These are phyloP conservation scores for Papilio polytes DNA, from an alignment of 1,140 invertebrate species.

Conservation along the genomic window DNA sequence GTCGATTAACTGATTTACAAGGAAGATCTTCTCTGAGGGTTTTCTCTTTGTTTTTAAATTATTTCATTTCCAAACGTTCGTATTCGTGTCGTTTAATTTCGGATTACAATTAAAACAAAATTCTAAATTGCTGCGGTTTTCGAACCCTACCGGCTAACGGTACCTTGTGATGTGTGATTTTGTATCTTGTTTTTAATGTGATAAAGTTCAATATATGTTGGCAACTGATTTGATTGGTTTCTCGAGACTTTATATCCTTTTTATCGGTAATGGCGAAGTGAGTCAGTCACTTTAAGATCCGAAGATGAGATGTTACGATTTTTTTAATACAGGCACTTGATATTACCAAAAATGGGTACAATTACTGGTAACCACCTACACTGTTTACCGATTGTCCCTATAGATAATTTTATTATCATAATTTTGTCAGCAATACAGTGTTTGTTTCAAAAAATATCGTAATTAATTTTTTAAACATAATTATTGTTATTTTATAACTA, in stretches of 20 bases:
- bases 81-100: slow-evolving; percentile 13
- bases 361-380: slow-evolving; percentile 12
- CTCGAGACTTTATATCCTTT: slow-evolving; percentile 69
- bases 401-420: neutral
- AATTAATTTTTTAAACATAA: too few species aligned
- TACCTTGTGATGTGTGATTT: slow-evolving; percentile 48
- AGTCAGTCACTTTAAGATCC: slow-evolving; percentile 54
- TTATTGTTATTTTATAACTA: neutral
- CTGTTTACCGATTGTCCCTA: neutral
- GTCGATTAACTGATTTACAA: slow-evolving; percentile 23
- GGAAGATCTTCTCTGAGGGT: slow-evolving; percentile 1
- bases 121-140: slow-evolving; percentile 69
- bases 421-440: neutral
- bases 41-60: slow-evolving; percentile 20
- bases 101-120: slow-evolving; percentile 58
- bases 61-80: slow-evolving; percentile 9
- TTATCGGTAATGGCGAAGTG: slow-evolving; percentile 72
- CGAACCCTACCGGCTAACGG: slow-evolving; percentile 62
- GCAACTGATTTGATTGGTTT: slow-evolving; percentile 61
- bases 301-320: neutral
- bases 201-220: slow-evolving; percentile 48
- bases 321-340: neutral
- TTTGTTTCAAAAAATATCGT: neutral
- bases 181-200: slow-evolving; percentile 49
- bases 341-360: neutral